Conservation (phyloP, 2,797 vertebrate species). For the Enteromius treurensis region DNA sequence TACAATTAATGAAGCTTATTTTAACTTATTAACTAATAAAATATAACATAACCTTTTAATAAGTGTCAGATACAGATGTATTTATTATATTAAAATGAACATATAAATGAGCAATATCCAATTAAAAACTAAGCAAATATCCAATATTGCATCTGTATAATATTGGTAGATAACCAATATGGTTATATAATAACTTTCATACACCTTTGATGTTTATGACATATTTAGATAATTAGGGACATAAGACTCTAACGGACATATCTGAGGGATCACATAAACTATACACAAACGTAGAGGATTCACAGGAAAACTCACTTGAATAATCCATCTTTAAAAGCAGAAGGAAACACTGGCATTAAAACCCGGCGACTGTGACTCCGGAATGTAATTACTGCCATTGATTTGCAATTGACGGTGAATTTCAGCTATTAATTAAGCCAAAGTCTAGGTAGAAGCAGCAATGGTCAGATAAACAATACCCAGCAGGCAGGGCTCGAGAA, state of each 20-base stretch:
- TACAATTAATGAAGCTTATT: too few species aligned
- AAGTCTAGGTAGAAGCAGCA: conserved; percentile 58
- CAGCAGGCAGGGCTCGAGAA: conserved; percentile 52
- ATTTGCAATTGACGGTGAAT: conserved; percentile 72
- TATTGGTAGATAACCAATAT: background rate
- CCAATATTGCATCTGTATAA: background rate
- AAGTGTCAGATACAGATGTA: too few species aligned
- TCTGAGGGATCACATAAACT: background rate
- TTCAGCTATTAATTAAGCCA: conserved; percentile 73
- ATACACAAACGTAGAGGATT: background rate
- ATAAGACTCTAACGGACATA: background rate
- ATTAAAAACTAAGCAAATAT: background rate
- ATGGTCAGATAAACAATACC: conserved; percentile 62
- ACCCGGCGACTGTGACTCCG: conserved; percentile 59
- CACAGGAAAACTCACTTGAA: background rate
- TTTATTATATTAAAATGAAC: background rate
- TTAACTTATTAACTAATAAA: too few species aligned
- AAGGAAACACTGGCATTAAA: conserved; percentile 59
- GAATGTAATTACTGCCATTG: conserved; percentile 69
- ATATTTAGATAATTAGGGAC: background rate
- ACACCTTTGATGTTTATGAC: background rate
- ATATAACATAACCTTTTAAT: too few species aligned
- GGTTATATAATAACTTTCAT: background rate
- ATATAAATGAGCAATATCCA: background rate
- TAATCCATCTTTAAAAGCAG: conserved; percentile 43